Base-by-base conservation (phyloP, 1,140 invertebrate genomes). In the Cydia fagiglandana region DNA sequence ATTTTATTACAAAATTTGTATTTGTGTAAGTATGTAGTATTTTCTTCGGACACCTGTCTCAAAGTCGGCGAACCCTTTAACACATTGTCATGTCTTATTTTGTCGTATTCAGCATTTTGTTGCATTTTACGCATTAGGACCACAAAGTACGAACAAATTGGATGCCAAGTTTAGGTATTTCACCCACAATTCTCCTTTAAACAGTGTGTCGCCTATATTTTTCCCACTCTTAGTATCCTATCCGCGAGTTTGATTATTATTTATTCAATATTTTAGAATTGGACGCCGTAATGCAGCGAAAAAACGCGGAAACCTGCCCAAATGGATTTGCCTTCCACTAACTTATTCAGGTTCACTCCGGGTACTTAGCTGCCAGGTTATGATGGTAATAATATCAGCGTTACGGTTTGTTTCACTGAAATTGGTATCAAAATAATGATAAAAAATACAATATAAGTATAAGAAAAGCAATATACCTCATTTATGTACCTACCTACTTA, bases 241-340 rank as follows among this genome's bases (percentile, higher is more conserved):
- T 87, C 83, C 77, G 78, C 77, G 81, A 81, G 76, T 80, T 80
- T 85, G 85, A 28, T 17, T 64, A 75, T 75, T 86, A 91, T 79
- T 89, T 91, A 90, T 91, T 91, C 90, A 91, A 89, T 91, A 90
- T 89, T 89, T 89, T 86, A 84, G 88, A 89, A 90, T 91, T 90
- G 86, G 84, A 84, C 83, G 84, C 82, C 80, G 84, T 90, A 89
- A 91, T 90, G 86, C 87, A 87, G 80, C 78, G 82, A 88, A 91
- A 91, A 90, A 85, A 86, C 78, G 76, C 76, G 81, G 79, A 83
- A 83, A 85, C 82, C 78, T 74, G 78, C 79, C 79, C 82, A 89
- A 90, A 90, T 90, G 88, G 88, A 88, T 88, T 87, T 85, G 83
- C 78, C 77, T 78, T 80, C 77, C 85, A 76, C 84, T 90, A 84